Conservation (phyloP, 2,113 vertebrate species). For the Tetraodon nigroviridis region DNA sequence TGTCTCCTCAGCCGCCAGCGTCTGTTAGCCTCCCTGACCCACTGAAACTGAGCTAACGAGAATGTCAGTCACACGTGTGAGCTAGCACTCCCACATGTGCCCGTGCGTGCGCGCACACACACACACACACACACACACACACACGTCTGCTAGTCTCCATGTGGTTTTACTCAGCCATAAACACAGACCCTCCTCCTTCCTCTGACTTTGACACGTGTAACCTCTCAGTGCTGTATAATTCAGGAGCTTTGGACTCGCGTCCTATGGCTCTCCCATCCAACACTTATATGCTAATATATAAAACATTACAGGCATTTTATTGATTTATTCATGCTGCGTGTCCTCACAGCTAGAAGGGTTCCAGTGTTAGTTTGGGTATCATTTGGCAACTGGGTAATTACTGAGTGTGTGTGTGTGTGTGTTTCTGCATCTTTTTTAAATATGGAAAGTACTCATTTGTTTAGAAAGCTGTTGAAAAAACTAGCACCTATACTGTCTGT, state of each 20-base stretch:
- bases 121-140: constrained; percentile 18
- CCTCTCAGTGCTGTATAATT: constrained; percentile 44
- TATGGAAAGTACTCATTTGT: constrained; percentile 43
- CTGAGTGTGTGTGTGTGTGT: too few species aligned
- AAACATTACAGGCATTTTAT: constrained; percentile 27
- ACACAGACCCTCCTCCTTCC: constrained; percentile 30
- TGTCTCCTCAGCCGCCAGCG: constrained; percentile 66
- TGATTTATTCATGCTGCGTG: background rate
- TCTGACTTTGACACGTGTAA: constrained; percentile 41
- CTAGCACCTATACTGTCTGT: too few species aligned
- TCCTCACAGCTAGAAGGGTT: too few species aligned
- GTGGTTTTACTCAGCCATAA: constrained; percentile 30
- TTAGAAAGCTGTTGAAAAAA: constrained; percentile 20
- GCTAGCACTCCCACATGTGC: constrained; percentile 8
- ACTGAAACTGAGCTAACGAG: constrained; percentile 66
- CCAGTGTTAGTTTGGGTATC: too few species aligned
- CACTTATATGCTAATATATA: constrained; percentile 48
- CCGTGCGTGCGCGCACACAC: constrained; percentile 6
- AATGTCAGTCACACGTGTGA: constrained; percentile 55
- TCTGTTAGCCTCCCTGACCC: constrained; percentile 68
- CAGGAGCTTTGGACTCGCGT: constrained; percentile 37
- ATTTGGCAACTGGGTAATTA: too few species aligned
- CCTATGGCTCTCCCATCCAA: constrained; percentile 14
- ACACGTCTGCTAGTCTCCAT: background rate
- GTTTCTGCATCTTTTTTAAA: background rate